Evolutionary conservation across 2,888 invertebrate genomes (phyloP).

Genomic region (Synergus laeviventris): DNA sequence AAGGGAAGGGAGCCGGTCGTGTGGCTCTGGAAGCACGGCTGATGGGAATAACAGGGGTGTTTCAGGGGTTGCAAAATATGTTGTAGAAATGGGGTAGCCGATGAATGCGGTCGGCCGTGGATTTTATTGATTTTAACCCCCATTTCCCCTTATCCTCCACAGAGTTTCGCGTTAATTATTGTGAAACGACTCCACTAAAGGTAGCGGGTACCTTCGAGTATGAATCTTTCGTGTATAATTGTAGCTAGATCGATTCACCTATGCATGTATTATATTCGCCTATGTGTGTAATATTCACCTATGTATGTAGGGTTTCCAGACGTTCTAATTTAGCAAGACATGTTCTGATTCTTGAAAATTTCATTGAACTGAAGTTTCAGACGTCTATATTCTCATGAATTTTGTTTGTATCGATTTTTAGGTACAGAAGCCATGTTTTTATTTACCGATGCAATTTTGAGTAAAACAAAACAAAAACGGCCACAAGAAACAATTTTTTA

Average conservation of each 20-base stretch:
- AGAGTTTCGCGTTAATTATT: constrained; percentile 55
- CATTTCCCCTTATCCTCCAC: constrained; percentile 40
- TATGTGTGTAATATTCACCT: no score
- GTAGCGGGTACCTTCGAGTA: not conserved
- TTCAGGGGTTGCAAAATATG: constrained; percentile 70
- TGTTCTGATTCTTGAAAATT: no score
- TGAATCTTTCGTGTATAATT: not conserved
- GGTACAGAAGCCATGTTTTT: no score
- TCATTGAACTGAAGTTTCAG: no score
- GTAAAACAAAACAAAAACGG: no score
- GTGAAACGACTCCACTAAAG: constrained; percentile 28
- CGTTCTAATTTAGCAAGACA: no score
- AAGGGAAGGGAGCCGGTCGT: constrained; percentile 43
- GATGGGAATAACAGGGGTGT: constrained; percentile 43
- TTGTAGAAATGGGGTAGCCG: constrained; percentile 71
- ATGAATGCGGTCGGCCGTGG: constrained; percentile 72
- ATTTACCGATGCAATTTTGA: no score
- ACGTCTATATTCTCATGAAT: no score
- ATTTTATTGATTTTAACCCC: constrained; percentile 72
- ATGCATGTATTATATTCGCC: no score
- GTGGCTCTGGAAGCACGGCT: constrained; percentile 43
- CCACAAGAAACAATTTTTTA: no score
- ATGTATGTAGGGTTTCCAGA: no score
- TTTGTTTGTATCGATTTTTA: no score
- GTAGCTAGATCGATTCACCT: not conserved